Evolutionary conservation across 2,113 vertebrate genomes (phyloP), one percentile per base, ranked within the genome.

Genomic region (Nesospiza acunhae): DNA sequence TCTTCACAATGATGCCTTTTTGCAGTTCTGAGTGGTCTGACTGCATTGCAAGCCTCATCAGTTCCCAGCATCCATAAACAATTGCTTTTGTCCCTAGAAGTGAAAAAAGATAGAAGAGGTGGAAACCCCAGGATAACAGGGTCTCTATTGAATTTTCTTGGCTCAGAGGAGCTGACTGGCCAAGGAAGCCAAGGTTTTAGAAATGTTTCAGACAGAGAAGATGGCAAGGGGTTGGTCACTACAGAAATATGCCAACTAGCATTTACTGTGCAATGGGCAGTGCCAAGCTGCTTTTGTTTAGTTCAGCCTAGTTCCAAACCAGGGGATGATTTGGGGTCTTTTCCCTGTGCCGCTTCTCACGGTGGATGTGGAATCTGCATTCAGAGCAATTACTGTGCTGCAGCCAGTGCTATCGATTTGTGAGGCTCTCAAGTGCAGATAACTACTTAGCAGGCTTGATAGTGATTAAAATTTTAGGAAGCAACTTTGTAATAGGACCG

Each of bases 121-220:
- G 72, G 62, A 94, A 94, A 88, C 92, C 77, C 35, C 47, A 78
- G 93, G 63, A 52, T 96, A 95, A 96, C 83, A 92, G 84, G 83
- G 59, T 89, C 85, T 95, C 94, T 93, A 31, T 95, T 97, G 91
- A 95, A 93, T 94, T 96, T 96, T 42, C 64, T 96, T 92, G 89
- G 80, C 94, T 95, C 69, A 56, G 77, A 91, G 91, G 79, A 93
- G 66, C 82, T 85, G 55, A 90, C 75, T 68, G 84, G n/a, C 82
- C 92, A 87, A 78, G 42, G 74, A 95, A 96, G 89, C 83, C 92
- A 94, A 89, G 66, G 75, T 92, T 97, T 96, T 87, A 95, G 90
- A 96, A 96, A 95, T 85, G 82, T 83, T 89, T 94, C 52, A 72
- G 62, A 56, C 66, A 35, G 68, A 92, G 87, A 85, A 70, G 73